Evolutionary conservation across 2,888 invertebrate species (phyloP).

Genomic region (Tetheella fluctuosa): DNA sequence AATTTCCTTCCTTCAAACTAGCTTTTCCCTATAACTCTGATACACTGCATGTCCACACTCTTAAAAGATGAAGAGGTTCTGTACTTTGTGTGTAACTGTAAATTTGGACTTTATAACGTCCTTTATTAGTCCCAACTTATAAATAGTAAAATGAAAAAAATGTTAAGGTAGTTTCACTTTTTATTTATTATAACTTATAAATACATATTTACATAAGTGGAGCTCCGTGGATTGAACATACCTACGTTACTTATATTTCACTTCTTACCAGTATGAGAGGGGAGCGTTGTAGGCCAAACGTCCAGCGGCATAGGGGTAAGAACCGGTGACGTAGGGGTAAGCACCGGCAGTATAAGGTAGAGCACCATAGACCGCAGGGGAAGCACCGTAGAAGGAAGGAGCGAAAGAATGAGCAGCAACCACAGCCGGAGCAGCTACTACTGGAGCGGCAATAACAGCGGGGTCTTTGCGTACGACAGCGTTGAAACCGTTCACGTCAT

Average conservation of each 20-base stretch:
- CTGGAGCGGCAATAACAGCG: slow-evolving; percentile 52
- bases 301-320: slow-evolving; percentile 28
- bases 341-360: slow-evolving; percentile 21
- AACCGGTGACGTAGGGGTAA: slow-evolving; percentile 25
- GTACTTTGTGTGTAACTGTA: too few relatives aligned
- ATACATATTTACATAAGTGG: slow-evolving; percentile 44
- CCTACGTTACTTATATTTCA: slow-evolving; percentile 2
- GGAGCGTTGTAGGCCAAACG: slow-evolving; percentile 32
- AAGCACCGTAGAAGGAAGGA: slow-evolving; percentile 13
- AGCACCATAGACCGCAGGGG: slow-evolving; percentile 30
- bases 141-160: slow-evolving; percentile 18
- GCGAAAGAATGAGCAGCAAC: slow-evolving; percentile 33
- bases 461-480: slow-evolving; percentile 82
- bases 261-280: slow-evolving; percentile 40
- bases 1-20: too few relatives aligned
- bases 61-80: too few relatives aligned
- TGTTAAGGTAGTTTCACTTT: slow-evolving; percentile 47
- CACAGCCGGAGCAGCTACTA: slow-evolving; percentile 39
- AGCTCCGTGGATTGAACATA: slow-evolving; percentile 23
- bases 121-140: too few relatives aligned
- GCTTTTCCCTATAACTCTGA: too few relatives aligned
- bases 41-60: too few relatives aligned
- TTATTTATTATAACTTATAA: slow-evolving; percentile 39
- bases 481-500: slow-evolving; percentile 81
- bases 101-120: too few relatives aligned